Base-by-base conservation (phyloP, 2,113 vertebrate species). In the Tenrec ecaudatus region DNA sequence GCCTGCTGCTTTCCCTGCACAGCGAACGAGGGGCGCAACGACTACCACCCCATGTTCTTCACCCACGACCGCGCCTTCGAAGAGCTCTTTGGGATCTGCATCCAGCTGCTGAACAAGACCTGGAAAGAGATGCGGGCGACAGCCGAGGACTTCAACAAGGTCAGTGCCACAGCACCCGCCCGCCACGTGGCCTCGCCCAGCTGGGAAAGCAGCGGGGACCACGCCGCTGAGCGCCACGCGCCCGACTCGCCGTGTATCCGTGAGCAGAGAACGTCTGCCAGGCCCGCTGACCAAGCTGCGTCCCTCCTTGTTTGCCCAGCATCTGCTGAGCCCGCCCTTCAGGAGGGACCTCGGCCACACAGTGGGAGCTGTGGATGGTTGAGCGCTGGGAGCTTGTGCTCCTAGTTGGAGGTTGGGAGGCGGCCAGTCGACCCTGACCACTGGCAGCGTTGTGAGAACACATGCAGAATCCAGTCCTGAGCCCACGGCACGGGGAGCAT, bases 91-190 rank as follows among this genome's bases (percentile, higher is more conserved):
- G 99, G 99, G 64, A 98, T 99, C 97, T 99, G 99, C 96, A 99
- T 99, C 96, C 99, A 99, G 97, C 98, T 99, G 82, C 97, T 99
- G 82, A 99, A 99, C 98, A 99, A 99, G 98, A 99, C 99, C 77
- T 99, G 99, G 99, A 99, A 99, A 96, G 99, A 99, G 98, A 99
- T 99, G 99, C 98, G 99, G 88, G 99, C 99, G 0, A 99, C 99
- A 4, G 98, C 99, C 0, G 99, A 99, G 97, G 99, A 99, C 96
- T 99, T 99, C 96, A 99, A 99, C 98, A 99, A 99, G 99, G 99
- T 99, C 89, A 86, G 97, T 78, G 57, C 81, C 71, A 0, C 0
- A 0, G 75, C 53, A 22, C 10, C 66, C 69, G 43, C 80, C 53
- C 7, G 0, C 47, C 60, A 27, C 20, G 0, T 2, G 23, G 9